phyloP scores from a whole-genome alignment of 2,113 vertebrate genomes.

The Pelecanoides urinatrix region DNA sequence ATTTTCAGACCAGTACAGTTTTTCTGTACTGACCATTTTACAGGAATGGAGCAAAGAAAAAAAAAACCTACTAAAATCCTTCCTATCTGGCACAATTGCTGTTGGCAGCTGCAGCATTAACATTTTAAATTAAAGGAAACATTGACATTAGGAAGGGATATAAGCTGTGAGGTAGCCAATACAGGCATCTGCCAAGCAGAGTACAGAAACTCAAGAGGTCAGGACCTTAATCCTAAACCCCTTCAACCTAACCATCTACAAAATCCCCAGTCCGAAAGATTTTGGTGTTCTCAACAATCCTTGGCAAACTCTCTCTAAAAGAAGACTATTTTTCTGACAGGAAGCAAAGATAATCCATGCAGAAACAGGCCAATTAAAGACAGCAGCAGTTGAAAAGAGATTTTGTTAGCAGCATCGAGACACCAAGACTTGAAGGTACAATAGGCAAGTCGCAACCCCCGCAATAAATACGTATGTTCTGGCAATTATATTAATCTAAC shows the following conservation, averaged over 20 bases:
- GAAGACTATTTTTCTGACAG: conserved; percentile 63
- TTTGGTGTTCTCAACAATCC: not conserved
- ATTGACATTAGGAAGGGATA: not conserved
- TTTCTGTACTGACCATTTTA: not conserved
- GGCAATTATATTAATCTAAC: not conserved
- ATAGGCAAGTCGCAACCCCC: not conserved
- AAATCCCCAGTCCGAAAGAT: not conserved
- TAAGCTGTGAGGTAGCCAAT: conserved; percentile 25
- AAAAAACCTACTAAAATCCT: not conserved
- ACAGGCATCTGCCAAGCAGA: conserved; percentile 39
- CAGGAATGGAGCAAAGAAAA: not conserved
- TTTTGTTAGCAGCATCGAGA: not conserved
- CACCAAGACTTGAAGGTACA: not conserved
- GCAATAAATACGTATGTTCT: not conserved
- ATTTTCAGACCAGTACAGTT: not conserved
- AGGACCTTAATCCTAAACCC: conserved; percentile 11
- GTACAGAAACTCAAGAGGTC: not conserved
- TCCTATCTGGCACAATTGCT: not conserved
- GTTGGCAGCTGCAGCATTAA: not conserved
- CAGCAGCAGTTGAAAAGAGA: conserved; percentile 13
- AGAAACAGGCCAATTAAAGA: conserved; percentile 59
- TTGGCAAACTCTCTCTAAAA: conserved; percentile 48
- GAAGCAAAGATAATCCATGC: conserved; percentile 52
- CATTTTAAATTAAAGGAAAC: conserved; percentile 44
- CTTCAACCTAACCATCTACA: not conserved